A percentile compares a stretch with the other conserved stretches of the same genome.
Evolutionary conservation across 2,888 invertebrate genomes (phyloP).

Genomic region (Drosophila anomelani): DNA sequence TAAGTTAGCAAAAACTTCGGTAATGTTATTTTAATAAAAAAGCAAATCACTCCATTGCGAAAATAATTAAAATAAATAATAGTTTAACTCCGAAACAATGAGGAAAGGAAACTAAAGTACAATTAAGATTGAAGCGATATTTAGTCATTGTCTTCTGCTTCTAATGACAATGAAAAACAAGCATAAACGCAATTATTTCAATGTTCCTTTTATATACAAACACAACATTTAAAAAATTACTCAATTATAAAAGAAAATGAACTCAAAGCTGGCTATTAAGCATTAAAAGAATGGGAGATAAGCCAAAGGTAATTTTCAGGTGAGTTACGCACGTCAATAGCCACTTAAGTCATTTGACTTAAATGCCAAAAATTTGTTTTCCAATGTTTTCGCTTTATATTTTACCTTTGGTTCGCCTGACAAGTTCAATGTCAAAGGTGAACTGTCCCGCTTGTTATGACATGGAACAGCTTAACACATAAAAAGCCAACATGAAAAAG

Average conservation of each 20-base stretch:
- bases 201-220: slow-evolving; percentile 10
- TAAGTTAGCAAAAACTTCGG: no score
- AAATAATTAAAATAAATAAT: neutral
- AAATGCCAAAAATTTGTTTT: slow-evolving; percentile 21
- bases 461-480: slow-evolving; percentile 24
- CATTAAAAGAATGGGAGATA: slow-evolving; percentile 18
- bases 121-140: slow-evolving; percentile 4
- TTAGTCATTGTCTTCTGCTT: slow-evolving; percentile 13
- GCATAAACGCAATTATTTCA: slow-evolving; percentile 46
- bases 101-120: neutral
- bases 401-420: slow-evolving; percentile 38
- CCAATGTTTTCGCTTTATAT: slow-evolving; percentile 13
- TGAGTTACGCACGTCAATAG: slow-evolving; percentile 26
- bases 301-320: slow-evolving; percentile 7
- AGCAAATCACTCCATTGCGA: neutral
- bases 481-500: slow-evolving; percentile 33
- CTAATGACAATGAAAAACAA: slow-evolving; percentile 30
- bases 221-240: slow-evolving; percentile 4
- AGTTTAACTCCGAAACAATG: slow-evolving; percentile 1
- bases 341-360: slow-evolving; percentile 23
- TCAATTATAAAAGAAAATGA: neutral
- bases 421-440: slow-evolving; percentile 78
- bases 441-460: slow-evolving; percentile 26
- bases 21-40: neutral
- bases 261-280: slow-evolving; percentile 16